These are phyloP conservation scores for Diplolepis rosae DNA, from an alignment of 2,888 invertebrate species.

Conservation along the genomic window DNA sequence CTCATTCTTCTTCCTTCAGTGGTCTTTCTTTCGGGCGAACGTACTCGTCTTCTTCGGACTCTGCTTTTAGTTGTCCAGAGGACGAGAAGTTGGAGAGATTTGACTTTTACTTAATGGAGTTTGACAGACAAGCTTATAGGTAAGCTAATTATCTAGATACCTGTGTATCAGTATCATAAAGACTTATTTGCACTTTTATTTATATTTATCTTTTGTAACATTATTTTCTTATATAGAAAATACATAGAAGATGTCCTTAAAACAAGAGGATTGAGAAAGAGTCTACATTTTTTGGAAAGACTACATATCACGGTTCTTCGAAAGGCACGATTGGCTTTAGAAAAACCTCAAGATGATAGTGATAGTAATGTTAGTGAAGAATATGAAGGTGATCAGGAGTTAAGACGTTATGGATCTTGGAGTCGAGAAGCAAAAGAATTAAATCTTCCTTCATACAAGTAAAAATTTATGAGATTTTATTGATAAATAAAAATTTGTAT, in stretches of 20 bases:
- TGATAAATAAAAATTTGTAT: neutral
- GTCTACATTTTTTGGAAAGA: constrained; percentile 85
- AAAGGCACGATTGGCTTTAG: constrained; percentile 83
- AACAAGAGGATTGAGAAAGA: constrained; percentile 88
- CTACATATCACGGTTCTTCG: constrained; percentile 81
- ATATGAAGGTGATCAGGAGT: constrained; percentile 75
- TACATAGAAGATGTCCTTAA: constrained; percentile 92
- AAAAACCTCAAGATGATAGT: constrained; percentile 74
- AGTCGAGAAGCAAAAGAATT: constrained; percentile 85
- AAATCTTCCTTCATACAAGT: constrained; percentile 87
- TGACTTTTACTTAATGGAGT: constrained; percentile 65
- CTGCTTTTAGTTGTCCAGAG: constrained; percentile 55
- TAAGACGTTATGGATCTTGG: constrained; percentile 83
- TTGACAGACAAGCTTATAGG: constrained; percentile 67
- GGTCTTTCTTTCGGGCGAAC: constrained; percentile 57
- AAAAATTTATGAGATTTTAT: neutral
- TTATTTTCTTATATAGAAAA: constrained; percentile 75
- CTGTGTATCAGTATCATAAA: too few species aligned
- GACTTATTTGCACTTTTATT: neutral
- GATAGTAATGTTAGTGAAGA: constrained; percentile 56
- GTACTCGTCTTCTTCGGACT: constrained; percentile 61
- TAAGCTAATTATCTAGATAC: constrained; percentile 38
- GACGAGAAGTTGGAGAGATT: constrained; percentile 57
- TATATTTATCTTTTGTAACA: too few species aligned
- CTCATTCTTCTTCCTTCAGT: constrained; percentile 58